These are phyloP conservation scores for Brachycybe producta DNA, from an alignment of 2,888 invertebrate species.

Conservation along the genomic window DNA sequence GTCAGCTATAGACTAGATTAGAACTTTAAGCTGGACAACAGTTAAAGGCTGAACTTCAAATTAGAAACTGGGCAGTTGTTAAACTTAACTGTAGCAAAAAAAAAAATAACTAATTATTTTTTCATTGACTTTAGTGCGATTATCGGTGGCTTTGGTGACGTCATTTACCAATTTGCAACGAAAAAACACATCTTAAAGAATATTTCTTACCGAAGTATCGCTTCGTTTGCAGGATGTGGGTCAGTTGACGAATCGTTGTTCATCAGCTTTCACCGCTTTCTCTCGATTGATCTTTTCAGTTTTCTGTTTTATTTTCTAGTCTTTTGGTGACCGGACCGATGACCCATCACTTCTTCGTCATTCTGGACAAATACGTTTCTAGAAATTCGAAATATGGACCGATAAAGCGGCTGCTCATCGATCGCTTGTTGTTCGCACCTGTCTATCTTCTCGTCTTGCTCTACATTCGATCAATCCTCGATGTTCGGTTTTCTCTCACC, in stretches of 20 bases:
- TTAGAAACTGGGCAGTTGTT: too few species aligned
- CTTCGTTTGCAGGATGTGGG: constrained; percentile 12
- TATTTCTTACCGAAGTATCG: constrained; percentile 6
- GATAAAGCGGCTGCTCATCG: constrained; percentile 4
- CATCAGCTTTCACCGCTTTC: neutral
- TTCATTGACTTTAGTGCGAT: constrained; percentile 5
- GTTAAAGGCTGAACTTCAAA: too few species aligned
- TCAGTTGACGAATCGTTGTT: too few species aligned
- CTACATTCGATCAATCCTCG: constrained; percentile 4
- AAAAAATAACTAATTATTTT: too few species aligned
- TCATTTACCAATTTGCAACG: constrained; percentile 8
- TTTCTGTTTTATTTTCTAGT: constrained; percentile 1
- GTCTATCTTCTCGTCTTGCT: constrained; percentile 8
- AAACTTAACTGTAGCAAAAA: too few species aligned
- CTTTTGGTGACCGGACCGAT: constrained; percentile 12
- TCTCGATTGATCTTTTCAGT: neutral
- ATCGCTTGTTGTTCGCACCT: constrained; percentile 9
- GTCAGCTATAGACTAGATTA: too few species aligned
- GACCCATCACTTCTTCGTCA: constrained; percentile 9
- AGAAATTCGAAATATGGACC: constrained; percentile 1
- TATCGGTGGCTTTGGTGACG: constrained; percentile 9
- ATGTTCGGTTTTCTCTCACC: neutral
- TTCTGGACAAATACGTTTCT: constrained; percentile 7
- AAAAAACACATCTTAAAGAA: neutral
- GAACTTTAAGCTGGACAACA: too few species aligned